Base-by-base conservation (phyloP, 2,113 vertebrate species). In the Anser brachyrhynchus region DNA sequence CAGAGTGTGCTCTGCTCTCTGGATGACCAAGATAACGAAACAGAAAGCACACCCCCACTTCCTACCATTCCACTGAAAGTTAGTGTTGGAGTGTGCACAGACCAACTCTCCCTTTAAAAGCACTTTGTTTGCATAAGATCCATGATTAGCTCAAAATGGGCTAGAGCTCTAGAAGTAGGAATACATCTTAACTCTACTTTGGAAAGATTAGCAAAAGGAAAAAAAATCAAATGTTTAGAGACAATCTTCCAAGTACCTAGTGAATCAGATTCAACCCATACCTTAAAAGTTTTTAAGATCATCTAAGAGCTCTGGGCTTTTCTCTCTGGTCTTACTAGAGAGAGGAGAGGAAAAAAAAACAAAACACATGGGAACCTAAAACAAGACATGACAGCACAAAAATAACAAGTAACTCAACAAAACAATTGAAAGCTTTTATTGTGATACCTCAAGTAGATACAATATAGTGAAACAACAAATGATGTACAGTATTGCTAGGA, bases 401-500 rank as follows among this genome's bases (percentile, higher is more conserved):
- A 13, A 19, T 39, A 96, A 26, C 51, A 72, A 73, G 44, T 71
- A 94, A 95, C 64, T 92, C 96, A 96, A 95, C 96, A 96, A 97
- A 97, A 97, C 95, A 95, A 97, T 26, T 98, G 98, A 98, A 99
- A 98, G 98, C 95, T 97, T 99, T 99, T 99, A 99, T 99, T 99
- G 98, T 99, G 98, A 98, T 99, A 99, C 98, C 98, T 98, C 97
- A 83, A 97, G 95, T 96, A 97, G 97, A 98, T 99, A 98, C 98
- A 99, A 98, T 98, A 98, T 98, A 98, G 98, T 99, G 98, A 98
- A 99, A 98, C 97, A 97, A 99, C 98, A 96, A 98, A 97, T 98
- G 98, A 98, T 98, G 98, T 98, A 98, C 97, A 97, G 97, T 98
- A 98, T 97, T 98, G 98, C 98, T 98, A 98, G 97, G 98, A 99